Conservation (phyloP, 2,888 invertebrate species). For the Syrphus vitripennis region DNA sequence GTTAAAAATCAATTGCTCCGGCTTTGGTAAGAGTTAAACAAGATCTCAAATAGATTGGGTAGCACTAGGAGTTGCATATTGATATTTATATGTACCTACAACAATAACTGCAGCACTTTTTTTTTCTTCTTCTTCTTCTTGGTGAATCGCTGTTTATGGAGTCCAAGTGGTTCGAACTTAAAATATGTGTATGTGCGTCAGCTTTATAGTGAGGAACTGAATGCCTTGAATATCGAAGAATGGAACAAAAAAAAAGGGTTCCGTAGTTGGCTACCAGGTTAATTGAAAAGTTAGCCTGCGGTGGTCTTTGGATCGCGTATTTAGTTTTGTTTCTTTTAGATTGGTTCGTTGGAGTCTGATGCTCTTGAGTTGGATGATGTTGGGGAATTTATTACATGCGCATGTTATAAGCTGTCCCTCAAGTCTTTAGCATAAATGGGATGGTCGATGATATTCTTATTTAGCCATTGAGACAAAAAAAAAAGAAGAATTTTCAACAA, state of each 20-base stretch:
- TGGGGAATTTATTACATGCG: constrained; percentile 4
- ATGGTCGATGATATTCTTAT: neutral
- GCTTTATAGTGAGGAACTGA: neutral
- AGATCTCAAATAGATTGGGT: constrained; percentile 62
- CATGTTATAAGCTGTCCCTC: neutral
- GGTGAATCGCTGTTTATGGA: constrained; percentile 41
- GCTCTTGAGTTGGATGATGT: neutral
- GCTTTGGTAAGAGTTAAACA: constrained; percentile 44
- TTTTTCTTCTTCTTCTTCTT: neutral
- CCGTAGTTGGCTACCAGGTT: constrained; percentile 38
- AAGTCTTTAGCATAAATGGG: constrained; percentile 14
- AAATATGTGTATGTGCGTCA: neutral
- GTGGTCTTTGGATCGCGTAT: constrained; percentile 29
- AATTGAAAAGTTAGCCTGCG: constrained; percentile 55
- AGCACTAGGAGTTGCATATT: neutral
- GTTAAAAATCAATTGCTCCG: constrained; percentile 33
- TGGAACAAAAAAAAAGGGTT: constrained; percentile 24
- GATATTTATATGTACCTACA: neutral
- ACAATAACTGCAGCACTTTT: neutral
- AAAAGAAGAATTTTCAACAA: neutral
- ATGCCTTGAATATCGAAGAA: neutral
- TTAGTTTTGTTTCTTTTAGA: constrained; percentile 41
- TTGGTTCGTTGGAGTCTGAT: neutral
- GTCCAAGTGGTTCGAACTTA: constrained; percentile 48
- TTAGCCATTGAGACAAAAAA: neutral